These are phyloP conservation scores for Formica exsecta DNA, from an alignment of 1,140 invertebrate species.

Conservation along the genomic window DNA sequence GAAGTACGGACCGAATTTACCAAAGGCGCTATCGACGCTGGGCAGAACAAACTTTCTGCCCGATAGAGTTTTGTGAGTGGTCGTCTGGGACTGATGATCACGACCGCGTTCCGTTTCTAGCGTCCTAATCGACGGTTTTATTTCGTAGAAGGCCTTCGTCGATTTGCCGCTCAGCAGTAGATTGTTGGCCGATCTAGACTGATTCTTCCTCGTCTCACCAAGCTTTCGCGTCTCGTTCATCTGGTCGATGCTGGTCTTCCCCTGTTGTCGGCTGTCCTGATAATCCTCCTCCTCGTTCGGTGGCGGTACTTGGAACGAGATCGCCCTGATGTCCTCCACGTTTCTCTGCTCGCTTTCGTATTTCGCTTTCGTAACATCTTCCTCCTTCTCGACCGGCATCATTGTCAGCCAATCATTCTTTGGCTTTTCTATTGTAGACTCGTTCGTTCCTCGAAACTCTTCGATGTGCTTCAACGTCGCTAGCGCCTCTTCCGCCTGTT, in stretches of 20 bases:
- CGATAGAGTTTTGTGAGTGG: slow-evolving; percentile 51
- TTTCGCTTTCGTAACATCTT: slow-evolving; percentile 1
- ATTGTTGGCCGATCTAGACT: slow-evolving; percentile 74
- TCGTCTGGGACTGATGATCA: slow-evolving; percentile 22
- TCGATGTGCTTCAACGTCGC: slow-evolving; percentile 10
- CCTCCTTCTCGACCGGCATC: not conserved
- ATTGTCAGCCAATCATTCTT: slow-evolving; percentile 16
- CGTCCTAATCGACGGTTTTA: slow-evolving; percentile 79
- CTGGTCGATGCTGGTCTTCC: not conserved
- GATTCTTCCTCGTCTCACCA: slow-evolving; percentile 66
- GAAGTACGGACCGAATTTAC: slow-evolving; percentile 92
- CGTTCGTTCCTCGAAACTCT: not conserved
- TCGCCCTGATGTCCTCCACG: slow-evolving; percentile 62
- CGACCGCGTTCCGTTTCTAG: slow-evolving; percentile 68
- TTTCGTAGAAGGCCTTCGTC: slow-evolving; percentile 80
- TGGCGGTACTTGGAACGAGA: slow-evolving; percentile 70
- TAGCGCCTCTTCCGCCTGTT: slow-evolving; percentile 46
- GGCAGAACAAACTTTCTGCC: slow-evolving; percentile 79
- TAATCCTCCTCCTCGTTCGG: not conserved
- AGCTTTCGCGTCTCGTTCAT: slow-evolving; percentile 32
- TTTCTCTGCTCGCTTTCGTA: slow-evolving; percentile 58
- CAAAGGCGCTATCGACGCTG: slow-evolving; percentile 82
- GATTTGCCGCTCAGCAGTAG: slow-evolving; percentile 68
- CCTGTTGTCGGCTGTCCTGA: not conserved
- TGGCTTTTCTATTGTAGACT: slow-evolving; percentile 1